Evolutionary conservation across 2,888 invertebrate species (phyloP), one percentile per base, ranked within the genome.

Genomic region (Cepaea hortensis): DNA sequence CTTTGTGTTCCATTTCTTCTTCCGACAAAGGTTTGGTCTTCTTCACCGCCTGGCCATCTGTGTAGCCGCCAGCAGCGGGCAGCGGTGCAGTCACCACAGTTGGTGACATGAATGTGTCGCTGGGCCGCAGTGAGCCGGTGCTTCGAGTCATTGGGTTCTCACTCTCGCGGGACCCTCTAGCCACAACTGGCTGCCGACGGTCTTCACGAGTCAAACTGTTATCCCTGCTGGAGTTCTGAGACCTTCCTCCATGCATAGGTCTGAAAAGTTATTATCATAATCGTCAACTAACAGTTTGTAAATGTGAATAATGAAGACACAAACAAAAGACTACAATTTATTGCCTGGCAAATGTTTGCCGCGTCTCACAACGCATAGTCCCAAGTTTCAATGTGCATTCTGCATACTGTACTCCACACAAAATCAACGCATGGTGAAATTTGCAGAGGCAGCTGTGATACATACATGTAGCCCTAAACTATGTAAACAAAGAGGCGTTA

Each of bases 1-100:
- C 92, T 81, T 94, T 93, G 87, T 94, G 94, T 76, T 92, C 93
- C 65, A 95, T 92, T 85, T 95, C 94, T 7, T 93, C 94, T 20
- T 90, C 90, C 13, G 90, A 86, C 61, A 92, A 76, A 68, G 91
- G 91, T 72, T 88, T 88, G 20, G 55, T 3, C 35, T 86, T 86
- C 76, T 77, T 82, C 61, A 82, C 61, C 4, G 87, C 76, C 20
- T 87, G 86, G 4, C 86, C 85, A 20, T 87, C 65, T 50, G 65
- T 68, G 15, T 15, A 23, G 4, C 18, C 65, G 1, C 62, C 76
- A 9, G 68, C 85, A 6, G 82, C 7, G 18, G 84, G 80, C 6
- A 55, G 55, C 0, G 55, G 11, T 55, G 55, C 6, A 46, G 80
- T 3, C 11, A 61, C 61, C 15, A 84, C 20, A 20, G 84, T 23